Evolutionary conservation across 2,113 vertebrate genomes (phyloP).

Genomic region (Pteruthius melanotis): DNA sequence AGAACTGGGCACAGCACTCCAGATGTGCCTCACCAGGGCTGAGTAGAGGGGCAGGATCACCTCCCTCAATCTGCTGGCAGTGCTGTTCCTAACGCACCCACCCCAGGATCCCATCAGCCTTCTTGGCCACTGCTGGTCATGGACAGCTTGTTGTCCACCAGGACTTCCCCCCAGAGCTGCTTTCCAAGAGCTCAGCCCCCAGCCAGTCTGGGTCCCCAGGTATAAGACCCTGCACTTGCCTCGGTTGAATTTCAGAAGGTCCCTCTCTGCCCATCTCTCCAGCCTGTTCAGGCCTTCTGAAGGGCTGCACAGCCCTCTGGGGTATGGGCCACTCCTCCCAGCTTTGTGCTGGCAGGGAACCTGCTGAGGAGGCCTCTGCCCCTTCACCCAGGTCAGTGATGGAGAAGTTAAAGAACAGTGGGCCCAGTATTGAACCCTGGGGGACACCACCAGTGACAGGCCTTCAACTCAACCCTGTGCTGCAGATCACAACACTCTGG

Average conservation of each 20-base stretch:
- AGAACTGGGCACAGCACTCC: not conserved
- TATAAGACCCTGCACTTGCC: not conserved
- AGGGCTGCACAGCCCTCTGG: not conserved
- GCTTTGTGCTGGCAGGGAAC: not conserved
- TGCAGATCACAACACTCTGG: rapidly evolving
- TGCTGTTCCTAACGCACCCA: not conserved
- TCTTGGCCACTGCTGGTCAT: not conserved
- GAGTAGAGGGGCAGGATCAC: not conserved
- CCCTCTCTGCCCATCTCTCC: not conserved
- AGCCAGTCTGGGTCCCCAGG: not conserved
- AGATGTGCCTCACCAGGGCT: not conserved
- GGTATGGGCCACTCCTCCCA: too few relatives aligned
- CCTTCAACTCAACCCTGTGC: not conserved
- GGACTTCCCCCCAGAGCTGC: not conserved
- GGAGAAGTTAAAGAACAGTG: not conserved
- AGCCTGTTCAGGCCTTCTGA: not conserved
- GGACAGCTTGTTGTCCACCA: not conserved
- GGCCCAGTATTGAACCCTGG: not conserved
- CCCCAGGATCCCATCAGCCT: not conserved
- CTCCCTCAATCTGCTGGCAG: not conserved
- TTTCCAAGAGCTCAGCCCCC: not conserved
- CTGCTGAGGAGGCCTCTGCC: not conserved
- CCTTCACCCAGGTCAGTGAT: not conserved
- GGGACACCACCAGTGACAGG: not conserved
- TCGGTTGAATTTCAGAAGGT: not conserved